Evolutionary conservation across 2,797 vertebrate species (phyloP).

Genomic region (Oreochromis mossambicus): DNA sequence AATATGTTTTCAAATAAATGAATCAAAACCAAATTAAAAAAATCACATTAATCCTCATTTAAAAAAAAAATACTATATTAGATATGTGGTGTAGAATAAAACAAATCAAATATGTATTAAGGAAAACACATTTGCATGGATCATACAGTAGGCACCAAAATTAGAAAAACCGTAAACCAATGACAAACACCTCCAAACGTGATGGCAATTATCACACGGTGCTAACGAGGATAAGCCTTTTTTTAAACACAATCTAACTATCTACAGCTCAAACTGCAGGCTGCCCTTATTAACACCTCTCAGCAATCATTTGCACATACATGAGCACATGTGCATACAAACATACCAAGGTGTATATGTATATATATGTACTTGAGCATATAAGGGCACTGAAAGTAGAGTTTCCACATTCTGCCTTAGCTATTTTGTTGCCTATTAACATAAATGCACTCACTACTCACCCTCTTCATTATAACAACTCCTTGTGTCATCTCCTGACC

Average conservation of each 20-base stretch:
- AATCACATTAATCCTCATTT: not conserved
- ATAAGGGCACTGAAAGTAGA: not conserved
- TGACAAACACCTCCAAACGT: not conserved
- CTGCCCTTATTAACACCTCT: constrained; percentile 30
- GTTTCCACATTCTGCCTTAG: not conserved
- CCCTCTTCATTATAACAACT: not conserved
- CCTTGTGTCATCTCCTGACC: not conserved
- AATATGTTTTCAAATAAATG: not conserved
- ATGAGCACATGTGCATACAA: not conserved
- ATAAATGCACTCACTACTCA: not conserved
- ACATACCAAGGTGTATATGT: not conserved
- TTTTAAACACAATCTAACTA: not conserved
- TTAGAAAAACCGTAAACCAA: not conserved
- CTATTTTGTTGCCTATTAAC: not conserved
- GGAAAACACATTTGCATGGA: not conserved
- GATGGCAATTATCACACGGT: not conserved
- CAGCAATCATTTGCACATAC: not conserved
- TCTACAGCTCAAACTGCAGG: not conserved
- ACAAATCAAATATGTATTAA: not conserved
- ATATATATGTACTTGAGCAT: not conserved
- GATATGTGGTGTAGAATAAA: not conserved
- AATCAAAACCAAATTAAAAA: not conserved
- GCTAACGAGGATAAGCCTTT: constrained; percentile 21
- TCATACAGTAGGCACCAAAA: not conserved
- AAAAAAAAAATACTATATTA: not conserved